Evolutionary conservation across 2,888 invertebrate species (phyloP), one percentile per base, ranked within the genome.

Genomic region (Brachyptera putata): DNA sequence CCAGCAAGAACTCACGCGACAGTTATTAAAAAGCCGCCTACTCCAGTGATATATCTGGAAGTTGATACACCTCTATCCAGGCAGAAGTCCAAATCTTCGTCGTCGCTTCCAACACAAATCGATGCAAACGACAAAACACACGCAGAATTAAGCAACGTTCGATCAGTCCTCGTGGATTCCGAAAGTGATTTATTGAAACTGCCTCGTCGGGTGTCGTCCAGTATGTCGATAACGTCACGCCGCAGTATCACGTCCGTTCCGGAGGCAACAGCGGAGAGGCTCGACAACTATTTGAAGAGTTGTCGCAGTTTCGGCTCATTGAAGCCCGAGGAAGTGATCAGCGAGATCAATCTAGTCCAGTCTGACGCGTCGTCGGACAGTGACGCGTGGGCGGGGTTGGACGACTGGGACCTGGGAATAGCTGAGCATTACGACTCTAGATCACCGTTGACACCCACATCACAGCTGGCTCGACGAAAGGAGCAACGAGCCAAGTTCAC

Each of bases 401-500:
- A 79, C 66, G 78, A 79, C 67, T 79, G 79, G 79, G 78, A 77
- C 64, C 66, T 79, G 22, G 74, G 74, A 16, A 72, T 78, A 34
- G 72, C 77, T 36, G 77, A 77, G 67, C 75, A 77, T 68, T 67
- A 65, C 57, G 66, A 64, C 56, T 64, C 62, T 11, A 66, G 64
- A 50, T 64, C 62, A 11, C 53, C 53, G 13, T 14, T 53, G 53
- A 53, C 53, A 37, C 53, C 53, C 18, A 53, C 53, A 21, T 53
- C 53, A 37, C 53, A 68, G 5, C 41, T 65, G 30, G 70, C 37
- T 5, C 22, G 24, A 1, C 39, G 26, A 2, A 34, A n/a, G 11
- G 53, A 39, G 24, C 66, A 66, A 0, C 61, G 69, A 49, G 53
- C 72, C 14, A 72, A 70, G 56, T 68, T 71, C n/a, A 62, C 70